A percentile compares a stretch with the other conserved stretches of the same genome.
phyloP scores from a whole-genome alignment of 1,140 invertebrate species.

The Neodiprion pinetum region DNA sequence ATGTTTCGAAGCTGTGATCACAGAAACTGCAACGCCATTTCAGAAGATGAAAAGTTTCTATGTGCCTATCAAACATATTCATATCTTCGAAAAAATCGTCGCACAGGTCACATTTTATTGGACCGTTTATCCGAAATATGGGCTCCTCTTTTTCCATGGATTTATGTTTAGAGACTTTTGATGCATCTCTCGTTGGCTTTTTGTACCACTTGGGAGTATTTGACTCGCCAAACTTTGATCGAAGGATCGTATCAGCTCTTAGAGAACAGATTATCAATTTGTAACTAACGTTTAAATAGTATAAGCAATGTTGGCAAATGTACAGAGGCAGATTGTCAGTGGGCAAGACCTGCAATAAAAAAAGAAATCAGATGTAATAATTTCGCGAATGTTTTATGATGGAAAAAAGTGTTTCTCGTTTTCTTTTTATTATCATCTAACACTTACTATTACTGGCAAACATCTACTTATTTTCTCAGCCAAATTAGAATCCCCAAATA shows the following conservation, averaged over 20 bases:
- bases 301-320: background rate
- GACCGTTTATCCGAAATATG: conserved; percentile 17
- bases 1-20: conserved; percentile 28
- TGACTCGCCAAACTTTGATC: background rate
- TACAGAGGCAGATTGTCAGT: background rate
- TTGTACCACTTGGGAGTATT: background rate
- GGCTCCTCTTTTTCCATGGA: background rate
- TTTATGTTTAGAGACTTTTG: background rate
- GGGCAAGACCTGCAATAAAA: background rate
- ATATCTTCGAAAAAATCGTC: conserved; percentile 32
- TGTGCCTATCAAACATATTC: conserved; percentile 36
- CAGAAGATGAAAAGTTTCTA: conserved; percentile 31
- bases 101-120: conserved; percentile 38
- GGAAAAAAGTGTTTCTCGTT: background rate
- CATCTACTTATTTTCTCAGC: background rate
- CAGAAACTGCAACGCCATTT: conserved; percentile 32
- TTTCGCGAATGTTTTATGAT: no score
- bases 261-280: background rate
- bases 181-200: no score
- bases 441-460: background rate
- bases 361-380: no score
- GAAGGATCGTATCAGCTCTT: background rate
- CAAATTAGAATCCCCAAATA: background rate
- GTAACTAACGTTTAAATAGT: background rate
- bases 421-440: background rate